These are phyloP conservation scores for Stenoptilia bipunctidactyla DNA, from an alignment of 2,888 invertebrate species.

Conservation along the genomic window DNA sequence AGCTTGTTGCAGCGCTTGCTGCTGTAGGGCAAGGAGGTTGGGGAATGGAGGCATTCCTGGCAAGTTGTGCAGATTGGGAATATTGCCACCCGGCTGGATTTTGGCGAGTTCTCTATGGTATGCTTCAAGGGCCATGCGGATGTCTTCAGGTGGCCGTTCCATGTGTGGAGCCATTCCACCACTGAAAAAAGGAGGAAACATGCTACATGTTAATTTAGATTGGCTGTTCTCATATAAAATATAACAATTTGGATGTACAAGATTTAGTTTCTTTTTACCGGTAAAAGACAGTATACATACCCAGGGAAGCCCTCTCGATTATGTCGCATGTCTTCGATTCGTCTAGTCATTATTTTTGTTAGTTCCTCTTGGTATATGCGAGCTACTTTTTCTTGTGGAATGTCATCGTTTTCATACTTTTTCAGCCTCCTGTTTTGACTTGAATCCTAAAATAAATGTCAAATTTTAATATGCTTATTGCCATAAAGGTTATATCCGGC, in stretches of 20 bases:
- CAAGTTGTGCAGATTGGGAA: conserved; percentile 67
- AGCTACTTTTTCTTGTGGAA: conserved; percentile 95
- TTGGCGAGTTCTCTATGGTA: conserved; percentile 95
- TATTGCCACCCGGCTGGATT: conserved; percentile 77
- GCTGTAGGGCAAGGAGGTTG: conserved; percentile 82
- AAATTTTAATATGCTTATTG: background rate
- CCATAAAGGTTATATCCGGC: background rate
- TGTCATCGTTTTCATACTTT: conserved; percentile 93
- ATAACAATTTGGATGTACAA: conserved; percentile 4
- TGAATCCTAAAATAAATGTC: conserved; percentile 54
- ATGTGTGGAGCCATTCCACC: conserved; percentile 75
- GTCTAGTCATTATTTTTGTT: conserved; percentile 89
- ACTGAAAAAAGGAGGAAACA: conserved; percentile 90
- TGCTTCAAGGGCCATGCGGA: conserved; percentile 89
- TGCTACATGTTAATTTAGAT: conserved; percentile 75
- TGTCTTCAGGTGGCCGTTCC: conserved; percentile 81
- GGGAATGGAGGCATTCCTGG: conserved; percentile 72
- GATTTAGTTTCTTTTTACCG: background rate
- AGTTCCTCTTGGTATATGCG: conserved; percentile 96
- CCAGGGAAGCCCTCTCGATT: conserved; percentile 84
- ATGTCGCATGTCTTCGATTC: conserved; percentile 80
- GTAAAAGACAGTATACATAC: conserved; percentile 55
- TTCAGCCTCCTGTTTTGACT: conserved; percentile 82
- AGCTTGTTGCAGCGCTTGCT: conserved; percentile 64
- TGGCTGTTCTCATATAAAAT: conserved; percentile 55